Conservation (phyloP, 2,888 invertebrate genomes). For the Ellobium chinense region DNA sequence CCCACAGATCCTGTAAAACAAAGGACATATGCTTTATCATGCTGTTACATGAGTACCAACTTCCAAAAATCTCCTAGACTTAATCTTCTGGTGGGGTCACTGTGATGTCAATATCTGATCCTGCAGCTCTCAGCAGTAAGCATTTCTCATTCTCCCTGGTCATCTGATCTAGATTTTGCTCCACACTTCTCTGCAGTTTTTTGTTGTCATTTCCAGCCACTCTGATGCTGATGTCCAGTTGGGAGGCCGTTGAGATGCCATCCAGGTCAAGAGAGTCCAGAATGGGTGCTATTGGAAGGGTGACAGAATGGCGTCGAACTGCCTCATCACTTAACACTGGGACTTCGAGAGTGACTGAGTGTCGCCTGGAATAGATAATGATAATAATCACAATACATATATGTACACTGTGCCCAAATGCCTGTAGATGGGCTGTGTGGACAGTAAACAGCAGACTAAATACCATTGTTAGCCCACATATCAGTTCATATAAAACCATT, state of each 20-base stretch:
- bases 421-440: too few species aligned
- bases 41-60: too few species aligned
- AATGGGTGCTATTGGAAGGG: constrained; percentile 6
- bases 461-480: too few species aligned
- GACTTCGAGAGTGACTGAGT: constrained; percentile 40
- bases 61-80: too few species aligned
- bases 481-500: too few species aligned
- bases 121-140: neutral
- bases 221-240: constrained; percentile 33
- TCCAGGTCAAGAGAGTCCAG: neutral
- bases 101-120: constrained; percentile 22
- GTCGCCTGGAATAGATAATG: constrained; percentile 36
- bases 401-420: too few species aligned
- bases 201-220: constrained; percentile 8
- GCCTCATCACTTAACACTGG: constrained; percentile 28
- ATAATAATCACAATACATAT: too few species aligned
- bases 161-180: neutral
- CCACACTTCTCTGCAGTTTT: neutral
- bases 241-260: neutral
- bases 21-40: too few species aligned
- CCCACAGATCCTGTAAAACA: too few species aligned
- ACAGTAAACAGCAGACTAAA: too few species aligned
- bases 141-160: neutral
- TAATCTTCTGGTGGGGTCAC: constrained; percentile 16
- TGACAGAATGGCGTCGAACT: constrained; percentile 37